These are phyloP conservation scores for Lepus americanus DNA, from an alignment of 2,113 vertebrate genomes.

Conservation along the genomic window DNA sequence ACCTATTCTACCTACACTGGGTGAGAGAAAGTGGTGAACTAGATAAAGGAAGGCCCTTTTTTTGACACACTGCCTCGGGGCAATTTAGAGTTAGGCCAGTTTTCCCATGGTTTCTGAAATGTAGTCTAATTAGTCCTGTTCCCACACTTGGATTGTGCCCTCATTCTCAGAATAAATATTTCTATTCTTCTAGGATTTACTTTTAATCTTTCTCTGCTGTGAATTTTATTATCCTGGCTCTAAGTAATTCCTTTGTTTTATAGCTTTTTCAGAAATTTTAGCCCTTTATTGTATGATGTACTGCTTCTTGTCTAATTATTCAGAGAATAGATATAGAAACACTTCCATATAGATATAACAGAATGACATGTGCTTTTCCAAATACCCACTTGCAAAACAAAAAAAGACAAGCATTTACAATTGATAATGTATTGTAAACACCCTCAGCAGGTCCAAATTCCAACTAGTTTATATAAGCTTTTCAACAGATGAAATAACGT, in stretches of 20 bases:
- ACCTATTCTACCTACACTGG: background rate
- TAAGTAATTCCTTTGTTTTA: constrained; percentile 1
- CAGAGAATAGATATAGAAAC: background rate
- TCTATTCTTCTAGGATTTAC: background rate
- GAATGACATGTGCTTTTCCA: background rate
- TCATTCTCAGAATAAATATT: constrained; percentile 45
- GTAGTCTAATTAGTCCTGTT: background rate
- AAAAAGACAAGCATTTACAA: background rate
- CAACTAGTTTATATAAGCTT: background rate
- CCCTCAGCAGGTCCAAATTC: background rate
- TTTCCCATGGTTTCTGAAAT: background rate
- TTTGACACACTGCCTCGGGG: background rate
- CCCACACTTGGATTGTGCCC: background rate
- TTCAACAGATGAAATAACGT: constrained; percentile 16
- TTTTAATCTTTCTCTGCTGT: background rate
- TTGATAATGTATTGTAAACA: background rate
- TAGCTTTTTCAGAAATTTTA: background rate
- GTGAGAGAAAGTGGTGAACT: background rate
- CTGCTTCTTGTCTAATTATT: background rate
- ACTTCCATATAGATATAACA: background rate
- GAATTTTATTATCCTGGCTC: background rate
- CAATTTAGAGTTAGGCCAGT: background rate
- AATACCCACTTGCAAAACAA: background rate
- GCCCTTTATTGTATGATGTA: background rate
- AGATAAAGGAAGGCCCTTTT: background rate